Evolutionary conservation across 35 echinoderm and acorn worm genomes (phyloP).

Genomic region (Antedon bifida): DNA sequence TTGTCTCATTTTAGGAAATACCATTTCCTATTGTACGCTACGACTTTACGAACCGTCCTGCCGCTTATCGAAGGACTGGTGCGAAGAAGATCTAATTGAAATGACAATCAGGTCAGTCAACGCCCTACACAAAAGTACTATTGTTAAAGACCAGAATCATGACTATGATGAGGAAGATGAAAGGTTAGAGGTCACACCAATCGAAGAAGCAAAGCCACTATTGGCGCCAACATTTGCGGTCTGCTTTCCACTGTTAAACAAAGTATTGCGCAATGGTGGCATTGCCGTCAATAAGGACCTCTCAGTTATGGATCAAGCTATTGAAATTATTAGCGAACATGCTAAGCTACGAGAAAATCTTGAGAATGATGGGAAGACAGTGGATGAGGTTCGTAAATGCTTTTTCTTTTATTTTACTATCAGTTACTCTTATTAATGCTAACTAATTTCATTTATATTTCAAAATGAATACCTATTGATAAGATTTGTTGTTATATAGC

Average conservation of each 20-base stretch:
- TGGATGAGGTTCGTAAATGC: conserved; percentile 73
- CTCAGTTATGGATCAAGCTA: conserved; percentile 32
- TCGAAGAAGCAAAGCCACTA: background rate
- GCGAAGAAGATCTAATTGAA: conserved; percentile 20
- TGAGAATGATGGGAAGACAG: conserved; percentile 4
- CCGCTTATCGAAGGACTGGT: conserved; percentile 35
- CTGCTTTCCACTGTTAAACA: conserved; percentile 53
- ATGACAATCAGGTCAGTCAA: conserved; percentile 37
- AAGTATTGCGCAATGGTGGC: conserved; percentile 46
- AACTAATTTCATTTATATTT: no score
- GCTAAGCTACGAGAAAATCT: conserved; percentile 24
- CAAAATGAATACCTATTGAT: no score
- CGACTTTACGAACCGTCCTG: conserved; percentile 40
- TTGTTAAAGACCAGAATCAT: background rate
- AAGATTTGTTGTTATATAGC: no score
- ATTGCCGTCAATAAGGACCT: conserved; percentile 42
- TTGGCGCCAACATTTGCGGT: conserved; percentile 54
- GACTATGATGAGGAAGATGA: conserved; percentile 11
- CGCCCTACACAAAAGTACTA: conserved; percentile 21
- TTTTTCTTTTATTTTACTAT: no score
- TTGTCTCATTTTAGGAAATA: conserved; percentile 17
- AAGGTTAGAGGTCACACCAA: background rate
- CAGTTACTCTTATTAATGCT: no score
- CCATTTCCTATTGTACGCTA: conserved; percentile 64
- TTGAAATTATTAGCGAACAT: conserved; percentile 56